Conservation (phyloP, 2,888 invertebrate genomes). For the Drosophila testacea region DNA sequence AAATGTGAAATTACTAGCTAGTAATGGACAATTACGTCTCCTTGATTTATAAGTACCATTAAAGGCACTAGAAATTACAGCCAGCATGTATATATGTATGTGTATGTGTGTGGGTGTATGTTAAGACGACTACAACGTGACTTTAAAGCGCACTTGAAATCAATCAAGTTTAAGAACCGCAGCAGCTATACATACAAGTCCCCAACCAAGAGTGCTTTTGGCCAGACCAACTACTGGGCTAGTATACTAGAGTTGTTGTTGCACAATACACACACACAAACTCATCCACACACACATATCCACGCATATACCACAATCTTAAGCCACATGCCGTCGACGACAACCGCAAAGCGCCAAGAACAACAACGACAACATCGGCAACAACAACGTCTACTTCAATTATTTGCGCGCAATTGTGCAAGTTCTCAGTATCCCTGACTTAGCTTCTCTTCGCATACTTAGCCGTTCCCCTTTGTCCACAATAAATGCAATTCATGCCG, state of each 20-base stretch:
- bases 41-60: constrained; percentile 49
- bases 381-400: constrained; percentile 48
- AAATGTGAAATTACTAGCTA: constrained; percentile 23
- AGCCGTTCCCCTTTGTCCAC: background rate
- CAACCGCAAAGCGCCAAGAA: constrained; percentile 47
- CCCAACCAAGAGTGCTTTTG: constrained; percentile 26
- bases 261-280: constrained; percentile 8
- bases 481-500: constrained; percentile 1
- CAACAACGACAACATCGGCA: constrained; percentile 4
- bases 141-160: constrained; percentile 52
- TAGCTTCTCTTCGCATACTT: background rate
- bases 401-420: constrained; percentile 56
- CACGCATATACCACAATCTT: constrained; percentile 4
- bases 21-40: constrained; percentile 28
- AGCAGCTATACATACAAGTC: constrained; percentile 18
- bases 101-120: constrained; percentile 3
- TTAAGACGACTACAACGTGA: constrained; percentile 32
- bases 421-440: constrained; percentile 12
- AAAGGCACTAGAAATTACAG: constrained; percentile 18
- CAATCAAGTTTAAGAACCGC: constrained; percentile 52
- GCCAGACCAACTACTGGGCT: constrained; percentile 21
- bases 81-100: background rate
- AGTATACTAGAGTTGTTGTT: constrained; percentile 17
- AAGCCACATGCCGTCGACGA: constrained; percentile 38
- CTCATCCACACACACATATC: background rate